Percentiles rank a stretch among this genome's conserved stretches.
phyloP scores from a whole-genome alignment of 2,797 vertebrate genomes.

The Myotis planiceps region DNA sequence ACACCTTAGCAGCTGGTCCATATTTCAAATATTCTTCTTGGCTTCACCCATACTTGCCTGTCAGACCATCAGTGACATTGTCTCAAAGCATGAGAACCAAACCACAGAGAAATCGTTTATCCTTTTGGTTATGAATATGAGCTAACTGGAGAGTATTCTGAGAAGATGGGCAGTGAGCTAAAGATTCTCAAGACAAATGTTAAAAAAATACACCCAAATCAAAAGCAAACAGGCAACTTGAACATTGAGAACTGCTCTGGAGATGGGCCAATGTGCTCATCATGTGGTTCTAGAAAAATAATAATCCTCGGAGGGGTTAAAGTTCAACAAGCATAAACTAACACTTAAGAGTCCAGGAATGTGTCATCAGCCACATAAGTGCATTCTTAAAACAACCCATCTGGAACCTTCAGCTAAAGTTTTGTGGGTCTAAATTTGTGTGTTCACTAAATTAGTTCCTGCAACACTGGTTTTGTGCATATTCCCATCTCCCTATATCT shows the following conservation, averaged over 20 bases:
- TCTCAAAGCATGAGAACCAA: background rate
- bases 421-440: background rate
- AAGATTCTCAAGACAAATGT: background rate
- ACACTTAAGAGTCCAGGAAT: background rate
- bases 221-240: background rate
- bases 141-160: background rate
- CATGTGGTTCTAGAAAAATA: conserved; percentile 47
- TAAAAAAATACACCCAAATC: background rate
- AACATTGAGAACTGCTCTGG: background rate
- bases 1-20: background rate
- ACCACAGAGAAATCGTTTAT: background rate
- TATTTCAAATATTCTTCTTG: background rate
- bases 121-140: background rate
- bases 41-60: background rate
- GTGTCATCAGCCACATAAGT: background rate
- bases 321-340: conserved; percentile 7
- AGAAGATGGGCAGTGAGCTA: background rate
- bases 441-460: background rate
- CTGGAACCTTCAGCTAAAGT: background rate
- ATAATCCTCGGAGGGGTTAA: background rate
- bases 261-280: background rate
- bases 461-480: background rate
- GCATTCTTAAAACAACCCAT: background rate
- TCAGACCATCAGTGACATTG: background rate
- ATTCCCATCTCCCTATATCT: background rate